Evolutionary conservation across 2,113 vertebrate species (phyloP).

Genomic region (Bombycilla garrulus): DNA sequence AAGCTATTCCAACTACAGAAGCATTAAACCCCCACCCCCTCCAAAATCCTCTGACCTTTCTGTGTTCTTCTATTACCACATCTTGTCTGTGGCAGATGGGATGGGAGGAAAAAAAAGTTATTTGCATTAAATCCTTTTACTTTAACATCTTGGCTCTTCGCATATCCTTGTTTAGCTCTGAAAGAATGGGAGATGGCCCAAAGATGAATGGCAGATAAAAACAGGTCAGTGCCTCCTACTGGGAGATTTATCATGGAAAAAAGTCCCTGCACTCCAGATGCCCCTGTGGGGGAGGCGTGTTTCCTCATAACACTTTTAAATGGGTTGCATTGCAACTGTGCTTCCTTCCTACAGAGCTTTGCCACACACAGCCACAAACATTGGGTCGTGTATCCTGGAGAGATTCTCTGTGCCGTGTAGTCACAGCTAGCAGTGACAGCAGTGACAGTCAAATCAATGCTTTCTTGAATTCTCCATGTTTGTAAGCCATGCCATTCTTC

Average conservation of each 20-base stretch:
- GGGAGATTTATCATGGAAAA: background rate
- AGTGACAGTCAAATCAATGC: background rate
- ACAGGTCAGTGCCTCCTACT: background rate
- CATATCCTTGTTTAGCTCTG: slow-evolving; percentile 18
- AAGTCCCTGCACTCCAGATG: background rate
- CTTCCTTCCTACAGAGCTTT: background rate
- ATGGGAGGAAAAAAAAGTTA: slow-evolving; percentile 35
- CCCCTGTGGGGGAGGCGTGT: background rate
- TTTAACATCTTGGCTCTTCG: background rate
- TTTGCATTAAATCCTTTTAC: background rate
- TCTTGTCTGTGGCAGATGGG: background rate
- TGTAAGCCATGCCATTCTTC: background rate
- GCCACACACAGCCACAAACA: background rate
- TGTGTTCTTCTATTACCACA: background rate
- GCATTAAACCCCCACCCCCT: fast-evolving
- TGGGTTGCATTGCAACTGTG: background rate
- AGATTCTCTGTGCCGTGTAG: background rate
- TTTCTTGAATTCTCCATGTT: background rate
- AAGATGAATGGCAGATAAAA: background rate
- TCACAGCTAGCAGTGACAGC: background rate
- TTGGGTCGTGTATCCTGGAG: background rate
- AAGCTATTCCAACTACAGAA: background rate
- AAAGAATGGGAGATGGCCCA: background rate
- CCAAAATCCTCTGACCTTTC: background rate
- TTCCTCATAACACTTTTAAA: background rate